Conservation (phyloP, 2,797 vertebrate genomes). For the Agapornis canus region DNA sequence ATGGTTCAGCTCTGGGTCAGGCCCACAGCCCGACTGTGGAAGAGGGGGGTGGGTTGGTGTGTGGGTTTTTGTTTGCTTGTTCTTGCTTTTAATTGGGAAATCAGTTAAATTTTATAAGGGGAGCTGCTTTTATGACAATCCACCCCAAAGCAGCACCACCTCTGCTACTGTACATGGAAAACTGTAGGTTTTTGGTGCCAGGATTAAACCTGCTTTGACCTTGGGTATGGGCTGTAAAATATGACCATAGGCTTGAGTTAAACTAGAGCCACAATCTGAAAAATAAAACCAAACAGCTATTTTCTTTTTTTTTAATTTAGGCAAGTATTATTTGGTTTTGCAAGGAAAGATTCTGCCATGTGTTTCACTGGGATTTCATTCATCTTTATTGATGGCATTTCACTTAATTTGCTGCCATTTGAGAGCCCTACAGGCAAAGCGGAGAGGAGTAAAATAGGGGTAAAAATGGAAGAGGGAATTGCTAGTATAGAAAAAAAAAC, state of each 20-base stretch:
- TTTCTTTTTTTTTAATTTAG: not conserved
- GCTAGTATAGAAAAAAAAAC: not conserved
- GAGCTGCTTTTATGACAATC: not conserved
- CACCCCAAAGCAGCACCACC: not conserved
- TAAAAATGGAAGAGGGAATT: slow-evolving; percentile 44
- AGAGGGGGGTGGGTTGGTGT: not conserved
- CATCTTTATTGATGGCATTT: slow-evolving; percentile 61
- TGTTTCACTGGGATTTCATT: slow-evolving; percentile 44
- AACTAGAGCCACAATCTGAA: not conserved
- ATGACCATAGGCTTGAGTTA: not conserved
- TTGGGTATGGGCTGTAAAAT: not conserved
- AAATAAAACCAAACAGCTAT: not conserved
- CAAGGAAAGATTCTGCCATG: not conserved
- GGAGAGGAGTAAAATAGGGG: slow-evolving; percentile 12
- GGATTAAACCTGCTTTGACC: not conserved
- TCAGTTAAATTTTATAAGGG: not conserved
- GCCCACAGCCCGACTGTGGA: not conserved
- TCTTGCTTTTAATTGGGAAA: not conserved
- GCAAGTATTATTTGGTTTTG: not conserved
- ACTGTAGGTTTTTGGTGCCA: not conserved
- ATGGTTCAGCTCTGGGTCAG: slow-evolving; percentile 61
- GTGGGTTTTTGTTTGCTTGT: not conserved
- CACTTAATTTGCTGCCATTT: slow-evolving; percentile 57
- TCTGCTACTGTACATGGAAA: not conserved
- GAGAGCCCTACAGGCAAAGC: slow-evolving; percentile 33